These are phyloP conservation scores for Allygus modestus DNA, from an alignment of 2,888 invertebrate species.

Conservation along the genomic window DNA sequence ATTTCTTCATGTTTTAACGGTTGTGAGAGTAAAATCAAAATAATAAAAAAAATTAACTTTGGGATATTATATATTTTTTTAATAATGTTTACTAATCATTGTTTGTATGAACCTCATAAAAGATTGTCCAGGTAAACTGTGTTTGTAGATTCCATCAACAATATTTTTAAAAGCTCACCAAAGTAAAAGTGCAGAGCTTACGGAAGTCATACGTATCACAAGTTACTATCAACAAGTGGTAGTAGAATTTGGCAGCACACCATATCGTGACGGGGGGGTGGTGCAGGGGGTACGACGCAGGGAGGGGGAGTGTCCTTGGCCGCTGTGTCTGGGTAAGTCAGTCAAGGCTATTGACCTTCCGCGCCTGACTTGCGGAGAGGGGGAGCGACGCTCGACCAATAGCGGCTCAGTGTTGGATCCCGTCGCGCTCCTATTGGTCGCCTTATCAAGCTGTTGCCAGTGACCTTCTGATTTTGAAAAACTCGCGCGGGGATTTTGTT, in stretches of 20 bases:
- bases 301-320: conserved; percentile 80
- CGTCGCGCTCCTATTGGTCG: conserved; percentile 58
- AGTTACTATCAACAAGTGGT: conserved; percentile 34
- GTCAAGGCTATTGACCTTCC: conserved; percentile 82
- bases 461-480: conserved; percentile 65
- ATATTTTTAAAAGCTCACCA: neutral
- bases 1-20: no score
- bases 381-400: conserved; percentile 62
- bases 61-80: no score
- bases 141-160: no score
- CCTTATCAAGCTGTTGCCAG: conserved; percentile 53
- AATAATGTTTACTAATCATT: no score
- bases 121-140: no score
- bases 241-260: conserved; percentile 58
- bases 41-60: no score
- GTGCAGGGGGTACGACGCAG: no score
- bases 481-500: conserved; percentile 59
- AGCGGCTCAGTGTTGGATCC: neutral
- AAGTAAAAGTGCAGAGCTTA: conserved; percentile 7
- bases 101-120: no score
- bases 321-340: conserved; percentile 84
- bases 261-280: neutral
- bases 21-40: no score
- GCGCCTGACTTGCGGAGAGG: conserved; percentile 76
- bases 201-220: conserved; percentile 17